Conservation (phyloP, 1,140 invertebrate genomes). For the Charaxes varanes region DNA sequence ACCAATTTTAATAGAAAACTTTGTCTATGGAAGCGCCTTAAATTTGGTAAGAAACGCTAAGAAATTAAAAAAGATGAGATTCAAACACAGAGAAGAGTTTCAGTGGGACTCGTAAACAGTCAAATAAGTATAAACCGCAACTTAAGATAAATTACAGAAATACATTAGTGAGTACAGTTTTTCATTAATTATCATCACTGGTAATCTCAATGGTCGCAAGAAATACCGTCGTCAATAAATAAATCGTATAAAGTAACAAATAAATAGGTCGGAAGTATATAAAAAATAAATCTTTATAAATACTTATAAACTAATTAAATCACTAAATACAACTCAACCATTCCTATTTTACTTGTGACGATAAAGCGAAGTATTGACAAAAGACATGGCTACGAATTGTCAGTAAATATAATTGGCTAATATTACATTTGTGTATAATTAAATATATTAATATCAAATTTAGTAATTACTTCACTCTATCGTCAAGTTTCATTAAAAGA, state of each 20-base stretch:
- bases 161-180: slow-evolving; percentile 26
- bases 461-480: slow-evolving; percentile 9
- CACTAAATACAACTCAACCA: slow-evolving; percentile 24
- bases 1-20: no score
- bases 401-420: neutral
- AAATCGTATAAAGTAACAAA: slow-evolving; percentile 60
- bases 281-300: slow-evolving; percentile 69
- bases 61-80: slow-evolving; percentile 55
- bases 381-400: neutral
- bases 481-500: slow-evolving; percentile 11
- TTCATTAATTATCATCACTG: slow-evolving; percentile 31
- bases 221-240: slow-evolving; percentile 49
- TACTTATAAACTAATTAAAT: slow-evolving; percentile 61
- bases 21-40: slow-evolving; percentile 6
- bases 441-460: no score
- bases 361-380: slow-evolving; percentile 3
- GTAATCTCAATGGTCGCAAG: slow-evolving; percentile 35
- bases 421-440: neutral
- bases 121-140: slow-evolving; percentile 67
- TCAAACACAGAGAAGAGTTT: slow-evolving; percentile 53
- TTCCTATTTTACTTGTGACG: slow-evolving; percentile 2
- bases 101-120: slow-evolving; percentile 36
- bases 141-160: slow-evolving; percentile 49
- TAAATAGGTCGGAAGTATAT: slow-evolving; percentile 66
- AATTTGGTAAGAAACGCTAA: slow-evolving; percentile 52